phyloP scores from a whole-genome alignment of 37 sponge, comb jelly and placozoan genomes.

The Oopsacas minuta region DNA sequence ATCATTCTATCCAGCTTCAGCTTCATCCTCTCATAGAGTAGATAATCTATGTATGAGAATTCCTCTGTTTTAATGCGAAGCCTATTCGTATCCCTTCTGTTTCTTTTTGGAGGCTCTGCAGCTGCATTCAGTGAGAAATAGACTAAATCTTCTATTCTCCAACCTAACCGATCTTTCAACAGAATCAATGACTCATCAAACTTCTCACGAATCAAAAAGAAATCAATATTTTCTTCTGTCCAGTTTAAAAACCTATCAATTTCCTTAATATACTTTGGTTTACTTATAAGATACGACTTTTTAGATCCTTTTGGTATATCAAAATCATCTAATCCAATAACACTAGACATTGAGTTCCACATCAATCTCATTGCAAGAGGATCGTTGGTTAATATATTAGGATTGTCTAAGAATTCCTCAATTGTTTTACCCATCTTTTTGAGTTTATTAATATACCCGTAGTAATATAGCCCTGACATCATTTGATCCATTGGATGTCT shows the following conservation, averaged over 20 bases:
- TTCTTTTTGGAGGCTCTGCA: background rate
- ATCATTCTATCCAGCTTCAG: too few species aligned
- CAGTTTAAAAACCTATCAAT: background rate
- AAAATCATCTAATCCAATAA: too few species aligned
- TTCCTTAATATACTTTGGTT: background rate
- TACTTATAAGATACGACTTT: background rate
- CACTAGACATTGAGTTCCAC: background rate
- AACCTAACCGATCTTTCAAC: background rate
- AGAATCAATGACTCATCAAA: background rate
- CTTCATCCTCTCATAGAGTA: too few species aligned
- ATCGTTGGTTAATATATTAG: background rate
- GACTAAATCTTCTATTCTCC: background rate
- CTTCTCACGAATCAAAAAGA: background rate
- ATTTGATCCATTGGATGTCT: background rate
- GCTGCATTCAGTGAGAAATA: background rate
- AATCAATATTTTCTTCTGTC: background rate
- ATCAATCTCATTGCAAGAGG: background rate
- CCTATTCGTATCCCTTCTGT: too few species aligned
- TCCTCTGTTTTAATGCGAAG: too few species aligned
- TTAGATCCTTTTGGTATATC: background rate
- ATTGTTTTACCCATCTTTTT: background rate
- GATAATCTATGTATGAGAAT: too few species aligned
- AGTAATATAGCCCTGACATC: background rate
- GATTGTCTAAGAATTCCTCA: background rate
- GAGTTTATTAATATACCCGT: background rate